Conservation (phyloP, 1,140 invertebrate genomes). For the Drosophila erecta region DNA sequence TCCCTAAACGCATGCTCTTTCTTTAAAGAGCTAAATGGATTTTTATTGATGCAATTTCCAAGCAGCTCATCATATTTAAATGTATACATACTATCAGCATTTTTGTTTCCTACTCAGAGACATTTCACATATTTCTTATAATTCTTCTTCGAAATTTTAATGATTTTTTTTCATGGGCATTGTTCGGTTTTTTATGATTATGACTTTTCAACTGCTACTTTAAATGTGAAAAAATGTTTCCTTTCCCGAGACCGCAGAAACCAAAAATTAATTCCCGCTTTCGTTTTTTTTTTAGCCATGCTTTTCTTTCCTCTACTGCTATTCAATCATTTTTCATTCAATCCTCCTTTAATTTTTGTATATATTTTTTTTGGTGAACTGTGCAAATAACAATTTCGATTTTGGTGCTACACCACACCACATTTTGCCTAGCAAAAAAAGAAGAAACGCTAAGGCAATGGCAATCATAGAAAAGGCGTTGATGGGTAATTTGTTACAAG, state of each 20-base stretch:
- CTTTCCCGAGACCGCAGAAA: constrained; percentile 1
- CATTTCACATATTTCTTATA: too few species aligned
- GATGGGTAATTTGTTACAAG: constrained; percentile 75
- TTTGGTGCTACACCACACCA: neutral
- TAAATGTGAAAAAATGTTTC: neutral
- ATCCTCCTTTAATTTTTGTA: constrained; percentile 11
- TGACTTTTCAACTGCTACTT: neutral
- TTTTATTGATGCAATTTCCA: too few species aligned
- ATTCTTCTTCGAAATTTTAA: neutral
- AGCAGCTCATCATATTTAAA: too few species aligned
- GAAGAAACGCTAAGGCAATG: neutral
- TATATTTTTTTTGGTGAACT: constrained; percentile 6
- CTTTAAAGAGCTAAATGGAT: too few species aligned
- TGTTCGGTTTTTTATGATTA: neutral
- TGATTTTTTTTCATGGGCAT: neutral
- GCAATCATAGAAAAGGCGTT: constrained; percentile 56
- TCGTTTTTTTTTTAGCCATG: constrained; percentile 3
- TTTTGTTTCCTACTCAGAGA: too few species aligned
- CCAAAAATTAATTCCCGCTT: constrained; percentile 16
- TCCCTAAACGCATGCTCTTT: too few species aligned
- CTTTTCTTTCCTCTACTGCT: neutral
- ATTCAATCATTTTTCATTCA: constrained; percentile 35
- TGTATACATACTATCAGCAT: too few species aligned
- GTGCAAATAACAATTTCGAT: constrained; percentile 13
- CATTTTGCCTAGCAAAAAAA: constrained; percentile 14